Conservation (phyloP, 2,888 invertebrate genomes). For the Thymelicus lineola region DNA sequence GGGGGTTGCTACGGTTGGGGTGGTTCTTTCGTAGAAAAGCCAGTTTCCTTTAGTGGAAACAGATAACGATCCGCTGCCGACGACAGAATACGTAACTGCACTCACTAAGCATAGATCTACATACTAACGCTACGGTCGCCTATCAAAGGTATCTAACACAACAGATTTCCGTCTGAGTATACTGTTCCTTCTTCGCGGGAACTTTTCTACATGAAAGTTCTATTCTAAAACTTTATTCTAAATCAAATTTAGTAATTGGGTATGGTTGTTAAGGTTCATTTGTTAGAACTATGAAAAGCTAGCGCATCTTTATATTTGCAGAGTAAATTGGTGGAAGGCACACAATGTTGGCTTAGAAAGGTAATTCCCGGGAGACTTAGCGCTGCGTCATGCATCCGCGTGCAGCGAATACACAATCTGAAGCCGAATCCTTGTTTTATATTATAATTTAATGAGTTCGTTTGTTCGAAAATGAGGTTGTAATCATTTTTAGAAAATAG, state of each 20-base stretch:
- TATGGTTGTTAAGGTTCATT: not conserved
- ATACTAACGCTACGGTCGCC: slow-evolving; percentile 62
- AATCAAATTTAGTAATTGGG: too few species aligned
- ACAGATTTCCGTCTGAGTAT: slow-evolving; percentile 62
- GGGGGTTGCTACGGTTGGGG: slow-evolving; percentile 69
- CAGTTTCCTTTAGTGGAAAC: slow-evolving; percentile 84
- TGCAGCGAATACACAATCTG: slow-evolving; percentile 48
- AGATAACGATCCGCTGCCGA: slow-evolving; percentile 84
- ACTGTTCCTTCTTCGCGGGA: slow-evolving; percentile 50
- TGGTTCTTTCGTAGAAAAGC: slow-evolving; percentile 81
- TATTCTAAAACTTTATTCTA: not conserved
- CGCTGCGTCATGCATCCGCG: slow-evolving; percentile 56
- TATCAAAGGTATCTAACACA: slow-evolving; percentile 73
- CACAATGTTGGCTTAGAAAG: slow-evolving; percentile 44
- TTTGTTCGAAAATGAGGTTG: slow-evolving; percentile 1
- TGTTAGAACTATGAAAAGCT: not conserved
- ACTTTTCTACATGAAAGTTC: slow-evolving; percentile 8
- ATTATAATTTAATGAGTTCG: slow-evolving; percentile 31
- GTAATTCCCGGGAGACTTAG: slow-evolving; percentile 58
- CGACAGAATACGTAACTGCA: slow-evolving; percentile 84
- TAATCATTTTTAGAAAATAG: not conserved
- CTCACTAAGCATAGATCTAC: slow-evolving; percentile 75
- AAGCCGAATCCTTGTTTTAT: slow-evolving; percentile 29
- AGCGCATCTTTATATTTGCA: slow-evolving; percentile 20
- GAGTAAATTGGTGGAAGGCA: slow-evolving; percentile 22